Evolutionary conservation across 2,888 invertebrate species (phyloP).

Genomic region (Candidula unifasciata): DNA sequence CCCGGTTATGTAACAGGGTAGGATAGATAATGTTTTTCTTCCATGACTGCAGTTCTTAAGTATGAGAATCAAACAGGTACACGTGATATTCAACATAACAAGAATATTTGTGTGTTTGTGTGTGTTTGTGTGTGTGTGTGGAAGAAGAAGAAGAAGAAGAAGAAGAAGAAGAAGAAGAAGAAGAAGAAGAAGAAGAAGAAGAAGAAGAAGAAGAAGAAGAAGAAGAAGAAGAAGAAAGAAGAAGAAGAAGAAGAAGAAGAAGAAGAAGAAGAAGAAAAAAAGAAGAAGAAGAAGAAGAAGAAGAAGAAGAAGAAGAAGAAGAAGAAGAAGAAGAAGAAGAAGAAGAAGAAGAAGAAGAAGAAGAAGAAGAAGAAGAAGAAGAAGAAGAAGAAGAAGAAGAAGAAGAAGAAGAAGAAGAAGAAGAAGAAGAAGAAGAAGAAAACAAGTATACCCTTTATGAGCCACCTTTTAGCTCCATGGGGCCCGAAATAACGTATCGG

Average conservation of each 20-base stretch:
- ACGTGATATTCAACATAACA: too few species aligned
- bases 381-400: slow-evolving; percentile 19
- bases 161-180: slow-evolving; percentile 35
- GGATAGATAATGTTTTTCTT: too few species aligned
- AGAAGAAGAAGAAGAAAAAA: not conserved
- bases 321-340: slow-evolving; percentile 26
- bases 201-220: not conserved
- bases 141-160: slow-evolving; percentile 19
- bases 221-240: not conserved
- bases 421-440: not conserved
- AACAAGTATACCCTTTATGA: not conserved
- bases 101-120: too few species aligned
- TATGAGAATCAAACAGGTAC: too few species aligned
- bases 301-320: slow-evolving; percentile 28
- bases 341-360: not conserved
- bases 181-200: slow-evolving; percentile 29
- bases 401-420: not conserved
- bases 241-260: not conserved
- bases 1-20: too few species aligned
- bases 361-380: slow-evolving; percentile 13
- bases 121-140: too few species aligned
- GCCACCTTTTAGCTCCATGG: too few species aligned
- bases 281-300: slow-evolving; percentile 32
- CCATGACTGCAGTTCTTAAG: too few species aligned
- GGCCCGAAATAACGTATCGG: too few species aligned